Percentiles rank a stretch among this genome's conserved stretches.
phyloP scores from a whole-genome alignment of 2,113 vertebrate genomes.

The Micronisus gabar region DNA sequence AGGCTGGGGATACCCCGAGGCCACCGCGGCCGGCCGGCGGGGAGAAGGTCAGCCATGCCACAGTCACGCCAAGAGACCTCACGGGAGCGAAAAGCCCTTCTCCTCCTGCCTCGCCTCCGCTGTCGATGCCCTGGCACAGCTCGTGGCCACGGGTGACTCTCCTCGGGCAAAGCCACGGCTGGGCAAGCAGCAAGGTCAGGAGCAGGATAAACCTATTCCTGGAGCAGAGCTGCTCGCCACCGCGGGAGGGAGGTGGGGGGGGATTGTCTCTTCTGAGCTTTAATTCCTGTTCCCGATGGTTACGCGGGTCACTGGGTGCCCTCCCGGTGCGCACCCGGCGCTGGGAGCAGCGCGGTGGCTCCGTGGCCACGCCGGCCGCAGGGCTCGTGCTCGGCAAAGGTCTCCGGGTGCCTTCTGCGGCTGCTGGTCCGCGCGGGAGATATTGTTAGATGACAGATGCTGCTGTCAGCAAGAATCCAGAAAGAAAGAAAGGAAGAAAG shows the following conservation, averaged over 20 bases:
- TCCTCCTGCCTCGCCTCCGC: rapidly evolving
- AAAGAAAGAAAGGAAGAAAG: neutral
- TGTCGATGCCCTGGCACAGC: neutral
- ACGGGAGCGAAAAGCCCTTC: neutral
- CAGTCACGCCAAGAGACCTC: rapidly evolving
- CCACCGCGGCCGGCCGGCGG: neutral
- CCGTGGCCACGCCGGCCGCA: rapidly evolving
- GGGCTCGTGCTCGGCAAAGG: neutral
- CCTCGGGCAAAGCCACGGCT: neutral
- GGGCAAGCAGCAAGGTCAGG: neutral
- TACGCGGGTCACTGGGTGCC: neutral
- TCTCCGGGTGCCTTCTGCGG: neutral
- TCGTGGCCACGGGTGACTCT: neutral
- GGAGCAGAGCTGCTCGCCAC: neutral
- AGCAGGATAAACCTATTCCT: constrained; percentile 43
- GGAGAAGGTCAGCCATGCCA: neutral
- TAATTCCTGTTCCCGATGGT: neutral
- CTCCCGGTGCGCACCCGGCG: rapidly evolving
- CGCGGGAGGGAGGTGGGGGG: neutral
- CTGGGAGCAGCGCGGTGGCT: neutral
- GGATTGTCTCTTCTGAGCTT: constrained; percentile 15
- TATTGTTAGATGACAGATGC: constrained; percentile 16
- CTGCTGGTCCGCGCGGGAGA: neutral
- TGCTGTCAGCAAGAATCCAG: constrained; percentile 30
- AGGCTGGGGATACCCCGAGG: neutral